Percentiles rank a stretch among this genome's conserved stretches.
Conservation (phyloP, 2,888 invertebrate species). For the Sminthurinus aureus region DNA sequence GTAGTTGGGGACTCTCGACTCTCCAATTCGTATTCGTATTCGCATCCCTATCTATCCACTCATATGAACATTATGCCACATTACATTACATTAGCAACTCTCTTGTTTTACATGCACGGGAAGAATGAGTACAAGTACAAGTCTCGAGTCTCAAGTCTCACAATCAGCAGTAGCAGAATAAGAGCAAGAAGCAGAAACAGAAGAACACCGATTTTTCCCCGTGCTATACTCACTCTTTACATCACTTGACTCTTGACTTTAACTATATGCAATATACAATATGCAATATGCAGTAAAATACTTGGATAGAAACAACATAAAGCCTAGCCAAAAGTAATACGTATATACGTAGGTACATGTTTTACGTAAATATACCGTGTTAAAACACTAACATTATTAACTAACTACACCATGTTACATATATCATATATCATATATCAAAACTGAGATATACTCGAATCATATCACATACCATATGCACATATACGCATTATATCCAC, state of each 20-base stretch:
- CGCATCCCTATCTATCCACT: not conserved
- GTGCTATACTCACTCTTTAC: too few species aligned
- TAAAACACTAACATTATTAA: not conserved
- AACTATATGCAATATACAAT: not conserved
- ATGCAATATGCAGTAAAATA: too few species aligned
- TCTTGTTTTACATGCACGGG: slow-evolving; percentile 23
- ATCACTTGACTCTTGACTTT: too few species aligned
- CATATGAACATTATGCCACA: slow-evolving; percentile 33
- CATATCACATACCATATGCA: not conserved
- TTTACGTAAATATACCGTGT: too few species aligned
- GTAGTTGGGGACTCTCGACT: not conserved
- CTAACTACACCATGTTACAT: not conserved
- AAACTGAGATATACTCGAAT: not conserved
- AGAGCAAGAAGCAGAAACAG: not conserved
- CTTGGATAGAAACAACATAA: too few species aligned
- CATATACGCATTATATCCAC: not conserved
- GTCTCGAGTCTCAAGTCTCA: not conserved
- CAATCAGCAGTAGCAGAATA: not conserved
- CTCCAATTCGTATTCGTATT: not conserved
- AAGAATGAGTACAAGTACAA: not conserved
- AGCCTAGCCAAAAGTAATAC: too few species aligned
- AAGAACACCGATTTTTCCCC: not conserved
- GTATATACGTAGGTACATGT: too few species aligned
- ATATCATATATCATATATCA: not conserved
- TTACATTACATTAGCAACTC: slow-evolving; percentile 38